Evolutionary conservation across 1,140 invertebrate genomes (phyloP).

Genomic region (Ruditapes philippinarum): DNA sequence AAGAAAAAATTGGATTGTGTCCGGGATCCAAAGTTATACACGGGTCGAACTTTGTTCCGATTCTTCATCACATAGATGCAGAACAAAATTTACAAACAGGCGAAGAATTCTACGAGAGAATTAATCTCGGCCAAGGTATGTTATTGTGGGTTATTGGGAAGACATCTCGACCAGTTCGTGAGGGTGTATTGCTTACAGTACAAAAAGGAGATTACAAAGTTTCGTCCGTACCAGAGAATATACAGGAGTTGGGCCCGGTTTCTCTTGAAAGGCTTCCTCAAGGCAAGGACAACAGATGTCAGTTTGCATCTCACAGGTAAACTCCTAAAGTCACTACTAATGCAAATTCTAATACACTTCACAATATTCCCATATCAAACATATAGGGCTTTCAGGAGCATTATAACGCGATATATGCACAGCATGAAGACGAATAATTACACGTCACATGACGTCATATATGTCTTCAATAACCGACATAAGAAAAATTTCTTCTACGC

Average conservation of each 20-base stretch:
- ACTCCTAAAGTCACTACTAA: too few relatives aligned
- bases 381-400: too few relatives aligned
- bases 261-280: slow-evolving; percentile 74
- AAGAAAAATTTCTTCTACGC: too few relatives aligned
- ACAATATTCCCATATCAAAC: too few relatives aligned
- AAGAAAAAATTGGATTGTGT: neutral
- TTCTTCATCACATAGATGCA: neutral
- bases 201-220: slow-evolving; percentile 65
- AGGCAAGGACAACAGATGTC: slow-evolving; percentile 75
- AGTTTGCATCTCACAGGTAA: slow-evolving; percentile 82
- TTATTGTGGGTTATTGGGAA: neutral
- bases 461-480: too few relatives aligned
- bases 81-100: neutral
- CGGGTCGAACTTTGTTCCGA: neutral
- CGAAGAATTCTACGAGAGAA: neutral
- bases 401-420: too few relatives aligned
- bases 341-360: too few relatives aligned
- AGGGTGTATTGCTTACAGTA: neutral
- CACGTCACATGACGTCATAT: too few relatives aligned
- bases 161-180: neutral
- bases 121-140: neutral
- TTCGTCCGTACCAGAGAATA: slow-evolving; percentile 78
- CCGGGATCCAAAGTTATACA: neutral
- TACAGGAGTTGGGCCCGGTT: slow-evolving; percentile 80
- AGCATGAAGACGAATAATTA: too few relatives aligned